These are phyloP conservation scores for Phataginus tricuspis DNA, from an alignment of 2,797 vertebrate species.

Conservation along the genomic window DNA sequence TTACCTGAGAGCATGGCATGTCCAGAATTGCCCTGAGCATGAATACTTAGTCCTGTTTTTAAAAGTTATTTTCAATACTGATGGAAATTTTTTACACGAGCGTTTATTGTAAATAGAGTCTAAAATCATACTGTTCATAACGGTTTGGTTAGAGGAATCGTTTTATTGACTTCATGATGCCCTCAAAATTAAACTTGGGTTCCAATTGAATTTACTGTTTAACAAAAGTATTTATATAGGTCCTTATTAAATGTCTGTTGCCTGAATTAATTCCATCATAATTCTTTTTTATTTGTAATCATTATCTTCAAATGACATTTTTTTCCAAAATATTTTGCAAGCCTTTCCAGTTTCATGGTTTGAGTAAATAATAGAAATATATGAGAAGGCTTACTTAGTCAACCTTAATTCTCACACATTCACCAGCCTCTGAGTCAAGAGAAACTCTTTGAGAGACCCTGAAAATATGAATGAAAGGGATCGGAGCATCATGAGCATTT, in stretches of 20 bases:
- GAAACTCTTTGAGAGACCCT: background rate
- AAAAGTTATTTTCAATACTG: background rate
- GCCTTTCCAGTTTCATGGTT: background rate
- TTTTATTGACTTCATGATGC: conserved; percentile 1
- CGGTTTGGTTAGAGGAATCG: background rate
- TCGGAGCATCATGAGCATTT: background rate
- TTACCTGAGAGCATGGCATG: background rate
- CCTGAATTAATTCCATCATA: background rate
- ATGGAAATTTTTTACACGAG: background rate
- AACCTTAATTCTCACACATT: background rate
- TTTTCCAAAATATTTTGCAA: conserved; percentile 23
- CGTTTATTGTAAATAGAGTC: background rate
- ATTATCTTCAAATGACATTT: background rate
- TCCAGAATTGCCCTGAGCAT: background rate
- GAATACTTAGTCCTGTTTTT: background rate
- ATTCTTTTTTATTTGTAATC: background rate
- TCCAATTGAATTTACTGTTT: background rate
- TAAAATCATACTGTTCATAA: conserved; percentile 36
- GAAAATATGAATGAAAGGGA: conserved; percentile 7
- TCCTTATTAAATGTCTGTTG: conserved; percentile 30
- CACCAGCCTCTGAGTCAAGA: background rate
- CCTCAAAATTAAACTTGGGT: conserved; percentile 26
- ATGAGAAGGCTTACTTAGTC: background rate
- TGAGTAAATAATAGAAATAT: background rate
- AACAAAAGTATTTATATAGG: background rate